phyloP scores from a whole-genome alignment of 2,888 invertebrate genomes.

The Drosophila imparisetae region DNA sequence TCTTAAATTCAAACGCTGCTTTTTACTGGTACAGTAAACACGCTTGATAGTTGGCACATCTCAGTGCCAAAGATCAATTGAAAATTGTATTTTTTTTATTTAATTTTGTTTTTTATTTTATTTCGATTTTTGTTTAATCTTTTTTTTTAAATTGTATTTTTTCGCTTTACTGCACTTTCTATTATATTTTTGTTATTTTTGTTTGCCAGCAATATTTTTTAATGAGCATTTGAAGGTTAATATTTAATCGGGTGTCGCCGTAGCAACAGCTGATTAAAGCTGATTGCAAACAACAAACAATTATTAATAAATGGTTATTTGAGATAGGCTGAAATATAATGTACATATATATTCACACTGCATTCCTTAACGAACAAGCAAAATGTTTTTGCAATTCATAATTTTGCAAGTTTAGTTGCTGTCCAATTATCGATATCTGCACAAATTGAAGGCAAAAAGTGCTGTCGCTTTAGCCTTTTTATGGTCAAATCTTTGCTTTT shows the following conservation, averaged over 20 bases:
- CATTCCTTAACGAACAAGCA: neutral
- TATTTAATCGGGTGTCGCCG: slow-evolving; percentile 43
- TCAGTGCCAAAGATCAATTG: neutral
- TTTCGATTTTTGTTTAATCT: neutral
- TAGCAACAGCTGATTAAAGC: slow-evolving; percentile 35
- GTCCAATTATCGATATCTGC: neutral
- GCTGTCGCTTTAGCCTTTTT: neutral
- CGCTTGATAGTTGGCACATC: neutral
- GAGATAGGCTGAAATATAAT: slow-evolving; percentile 5
- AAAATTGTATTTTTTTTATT: neutral
- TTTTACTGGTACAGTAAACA: slow-evolving; percentile 3
- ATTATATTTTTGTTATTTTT: neutral
- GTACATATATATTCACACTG: neutral
- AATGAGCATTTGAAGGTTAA: slow-evolving; percentile 38
- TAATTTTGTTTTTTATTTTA: neutral
- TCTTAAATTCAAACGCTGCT: slow-evolving; percentile 8
- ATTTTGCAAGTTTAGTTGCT: neutral
- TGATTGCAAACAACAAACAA: slow-evolving; percentile 25
- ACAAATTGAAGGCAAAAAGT: neutral
- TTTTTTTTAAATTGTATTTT: neutral
- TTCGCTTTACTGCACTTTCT: slow-evolving; percentile 1
- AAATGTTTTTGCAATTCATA: neutral
- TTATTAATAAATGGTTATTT: neutral
- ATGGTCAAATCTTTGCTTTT: neutral
- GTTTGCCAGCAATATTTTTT: slow-evolving; percentile 17